phyloP scores from a whole-genome alignment of 2,888 invertebrate genomes.

The Eueremaeus valkanovi region DNA sequence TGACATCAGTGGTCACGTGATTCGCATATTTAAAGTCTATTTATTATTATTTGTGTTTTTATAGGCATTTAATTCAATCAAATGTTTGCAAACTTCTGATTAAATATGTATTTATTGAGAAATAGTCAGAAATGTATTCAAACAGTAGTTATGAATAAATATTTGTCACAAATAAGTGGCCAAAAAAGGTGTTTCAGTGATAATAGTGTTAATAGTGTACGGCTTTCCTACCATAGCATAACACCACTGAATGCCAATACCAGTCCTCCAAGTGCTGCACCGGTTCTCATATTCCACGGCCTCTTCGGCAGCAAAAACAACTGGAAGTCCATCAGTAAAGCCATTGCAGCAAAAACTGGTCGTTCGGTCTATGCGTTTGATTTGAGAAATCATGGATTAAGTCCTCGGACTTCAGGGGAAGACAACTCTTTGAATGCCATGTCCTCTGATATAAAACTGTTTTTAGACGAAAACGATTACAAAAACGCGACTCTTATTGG shows the following conservation, averaged over 20 bases:
- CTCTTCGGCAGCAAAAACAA: conserved; percentile 80
- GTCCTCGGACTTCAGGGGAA: conserved; percentile 71
- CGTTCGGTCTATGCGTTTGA: conserved; percentile 71
- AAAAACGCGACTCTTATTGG: conserved; percentile 68
- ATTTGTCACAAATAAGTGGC: background rate
- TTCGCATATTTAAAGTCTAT: background rate
- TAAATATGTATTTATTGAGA: background rate
- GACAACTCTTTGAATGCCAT: conserved; percentile 64
- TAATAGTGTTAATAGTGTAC: background rate
- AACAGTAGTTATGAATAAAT: background rate
- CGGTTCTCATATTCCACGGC: conserved; percentile 81
- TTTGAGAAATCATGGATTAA: conserved; percentile 91
- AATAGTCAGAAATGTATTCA: background rate
- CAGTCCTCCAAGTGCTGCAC: conserved; percentile 50
- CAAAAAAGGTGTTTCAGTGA: conserved; percentile 3
- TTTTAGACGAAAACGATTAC: conserved; percentile 63
- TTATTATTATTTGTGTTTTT: background rate
- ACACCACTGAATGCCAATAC: background rate
- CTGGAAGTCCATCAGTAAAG: conserved; percentile 76
- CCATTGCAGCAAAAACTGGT: conserved; percentile 61
- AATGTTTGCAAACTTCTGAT: background rate
- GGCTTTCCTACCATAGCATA: background rate
- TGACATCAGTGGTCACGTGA: background rate
- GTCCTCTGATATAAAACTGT: conserved; percentile 66
- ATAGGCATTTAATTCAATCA: background rate